Evolutionary conservation across 2,888 invertebrate species (phyloP).

Genomic region (Andricus curvator): DNA sequence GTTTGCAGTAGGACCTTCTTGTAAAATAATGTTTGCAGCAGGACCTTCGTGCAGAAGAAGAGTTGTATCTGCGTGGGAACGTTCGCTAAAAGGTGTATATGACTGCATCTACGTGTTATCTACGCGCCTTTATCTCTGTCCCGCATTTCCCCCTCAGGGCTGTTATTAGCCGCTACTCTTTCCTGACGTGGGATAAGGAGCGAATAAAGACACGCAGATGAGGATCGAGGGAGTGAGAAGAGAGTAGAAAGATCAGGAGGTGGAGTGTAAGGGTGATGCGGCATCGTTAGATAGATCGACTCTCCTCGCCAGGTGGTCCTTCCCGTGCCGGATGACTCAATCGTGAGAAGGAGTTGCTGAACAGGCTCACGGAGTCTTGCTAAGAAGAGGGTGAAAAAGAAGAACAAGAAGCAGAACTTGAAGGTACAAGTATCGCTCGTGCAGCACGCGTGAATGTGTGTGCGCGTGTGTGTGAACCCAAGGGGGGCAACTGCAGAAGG

Average conservation of each 20-base stretch:
- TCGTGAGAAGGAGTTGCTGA: slow-evolving; percentile 74
- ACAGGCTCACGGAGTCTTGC: slow-evolving; percentile 56
- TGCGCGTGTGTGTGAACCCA: slow-evolving; percentile 44
- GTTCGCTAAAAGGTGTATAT: slow-evolving; percentile 2
- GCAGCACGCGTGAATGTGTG: slow-evolving; percentile 45
- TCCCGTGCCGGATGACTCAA: slow-evolving; percentile 75
- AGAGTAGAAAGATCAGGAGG: slow-evolving; percentile 49
- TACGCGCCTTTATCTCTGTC: slow-evolving; percentile 13
- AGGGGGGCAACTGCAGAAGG: slow-evolving; percentile 45
- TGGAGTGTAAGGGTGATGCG: slow-evolving; percentile 59
- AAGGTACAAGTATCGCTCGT: slow-evolving; percentile 43
- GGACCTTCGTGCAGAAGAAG: slow-evolving; percentile 41
- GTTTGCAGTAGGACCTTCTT: slow-evolving; percentile 26
- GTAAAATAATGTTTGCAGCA: no score
- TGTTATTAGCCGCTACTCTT: slow-evolving; percentile 31
- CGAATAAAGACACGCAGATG: slow-evolving; percentile 28
- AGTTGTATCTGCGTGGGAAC: slow-evolving; percentile 19
- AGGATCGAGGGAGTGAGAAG: slow-evolving; percentile 39
- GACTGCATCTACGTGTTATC: slow-evolving; percentile 7
- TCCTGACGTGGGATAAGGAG: slow-evolving; percentile 37
- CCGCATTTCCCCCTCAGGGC: slow-evolving; percentile 6
- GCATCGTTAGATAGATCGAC: slow-evolving; percentile 73
- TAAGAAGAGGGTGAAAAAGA: slow-evolving; percentile 38
- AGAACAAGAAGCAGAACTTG: slow-evolving; percentile 46
- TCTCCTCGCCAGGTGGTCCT: slow-evolving; percentile 75